Evolutionary conservation across 2,797 vertebrate species (phyloP), one percentile per base, ranked within the genome.

Genomic region (Fringilla coelebs): DNA sequence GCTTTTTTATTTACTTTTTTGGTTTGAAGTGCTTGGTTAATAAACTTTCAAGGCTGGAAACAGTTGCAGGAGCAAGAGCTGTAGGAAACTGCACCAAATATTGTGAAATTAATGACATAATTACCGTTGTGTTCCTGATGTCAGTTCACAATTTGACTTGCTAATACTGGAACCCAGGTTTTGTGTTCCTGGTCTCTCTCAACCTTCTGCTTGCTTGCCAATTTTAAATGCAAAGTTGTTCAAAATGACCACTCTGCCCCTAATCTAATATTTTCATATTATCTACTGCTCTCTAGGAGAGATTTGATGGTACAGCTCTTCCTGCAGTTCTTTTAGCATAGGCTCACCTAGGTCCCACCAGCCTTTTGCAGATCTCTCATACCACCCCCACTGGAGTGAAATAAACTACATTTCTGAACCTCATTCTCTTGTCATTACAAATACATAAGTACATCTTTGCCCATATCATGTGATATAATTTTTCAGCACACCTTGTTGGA

Each of bases 91-190:
- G 72, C 57, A 68, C 19, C 45, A 65, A 90, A 88, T 58, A 61
- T 61, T 92, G 78, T 87, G 81, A 92, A 87, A 95, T 85, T 81
- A 28, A 15, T 43, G 57, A 74, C 51, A 31, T 2, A 71, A 87
- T 82, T 55, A 61, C 45, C 41, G 14, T 49, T 6, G 6, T 0
- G 0, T 22, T 90, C 60, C 66, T 86, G 70, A 92, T 0, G 1
- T 62, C 88, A 62, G 25, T 29, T 71, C 45, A 18, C 45, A 34
- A 58, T 87, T 96, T 87, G 67, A 85, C 84, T 92, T 83, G 65
- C 71, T 96, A 63, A 89, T 67, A 60, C 36, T 38, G 43, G 58
- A 89, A 62, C 10, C 28, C 36, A 49, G 21, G 7, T 26, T 87
- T 91, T 87, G 51, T 73, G 77, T 66, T 81, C 60, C 52, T 45